Conservation (phyloP, 1,140 invertebrate genomes). For the Ruditapes philippinarum region DNA sequence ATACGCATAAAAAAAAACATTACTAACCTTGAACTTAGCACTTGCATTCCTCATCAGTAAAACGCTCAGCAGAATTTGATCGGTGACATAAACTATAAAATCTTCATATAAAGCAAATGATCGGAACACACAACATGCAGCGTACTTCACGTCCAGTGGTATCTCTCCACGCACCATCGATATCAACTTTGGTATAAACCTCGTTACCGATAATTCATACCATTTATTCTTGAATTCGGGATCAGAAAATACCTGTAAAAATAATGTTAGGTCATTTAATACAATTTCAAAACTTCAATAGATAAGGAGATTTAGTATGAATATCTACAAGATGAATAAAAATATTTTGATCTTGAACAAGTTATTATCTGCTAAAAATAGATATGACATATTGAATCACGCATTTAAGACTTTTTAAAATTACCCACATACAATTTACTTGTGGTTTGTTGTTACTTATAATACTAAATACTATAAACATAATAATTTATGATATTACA, state of each 20-base stretch:
- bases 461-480: too few relatives aligned
- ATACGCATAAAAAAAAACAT: too few relatives aligned
- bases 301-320: too few relatives aligned
- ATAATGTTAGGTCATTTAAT: too few relatives aligned
- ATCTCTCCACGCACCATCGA: conserved; percentile 62
- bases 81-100: conserved; percentile 55
- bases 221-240: conserved; percentile 33
- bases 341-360: too few relatives aligned
- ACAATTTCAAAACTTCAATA: too few relatives aligned
- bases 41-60: conserved; percentile 61
- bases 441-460: too few relatives aligned
- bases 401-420: too few relatives aligned
- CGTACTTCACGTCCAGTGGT: conserved; percentile 75
- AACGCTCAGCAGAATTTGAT: conserved; percentile 66
- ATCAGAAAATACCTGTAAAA: conserved; percentile 54
- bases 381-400: not conserved
- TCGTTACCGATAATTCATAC: conserved; percentile 47
- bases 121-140: conserved; percentile 74
- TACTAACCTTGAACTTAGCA: conserved; percentile 73
- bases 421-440: too few relatives aligned
- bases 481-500: too few relatives aligned
- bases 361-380: not conserved
- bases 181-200: conserved; percentile 69
- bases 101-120: conserved; percentile 63
- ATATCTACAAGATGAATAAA: too few relatives aligned